Evolutionary conservation across 2,797 vertebrate genomes (phyloP).

Genomic region (Phrynocephalus vlangalii): DNA sequence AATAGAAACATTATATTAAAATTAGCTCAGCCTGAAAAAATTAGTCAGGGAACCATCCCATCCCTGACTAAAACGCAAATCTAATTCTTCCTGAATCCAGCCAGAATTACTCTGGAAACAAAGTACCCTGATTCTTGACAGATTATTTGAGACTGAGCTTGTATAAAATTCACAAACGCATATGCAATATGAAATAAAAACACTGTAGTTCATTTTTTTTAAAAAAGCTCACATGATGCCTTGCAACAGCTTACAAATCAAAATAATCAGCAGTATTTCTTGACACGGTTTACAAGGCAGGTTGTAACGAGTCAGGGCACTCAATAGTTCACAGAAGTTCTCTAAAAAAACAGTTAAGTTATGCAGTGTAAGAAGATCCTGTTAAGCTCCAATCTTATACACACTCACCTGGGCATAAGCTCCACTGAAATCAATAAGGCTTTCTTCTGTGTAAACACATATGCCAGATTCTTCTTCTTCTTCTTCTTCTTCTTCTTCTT

Average conservation of each 20-base stretch:
- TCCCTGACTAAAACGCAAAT: conserved; percentile 60
- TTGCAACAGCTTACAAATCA: background rate
- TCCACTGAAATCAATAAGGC: background rate
- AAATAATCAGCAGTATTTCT: background rate
- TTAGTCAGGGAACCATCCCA: conserved; percentile 64
- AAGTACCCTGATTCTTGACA: background rate
- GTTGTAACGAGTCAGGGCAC: background rate
- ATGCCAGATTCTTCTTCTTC: background rate
- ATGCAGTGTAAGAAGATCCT: background rate
- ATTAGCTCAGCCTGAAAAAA: conserved; percentile 62
- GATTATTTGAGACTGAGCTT: background rate
- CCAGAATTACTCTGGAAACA: background rate
- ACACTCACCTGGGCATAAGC: background rate
- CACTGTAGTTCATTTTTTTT: too few relatives aligned
- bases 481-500: background rate
- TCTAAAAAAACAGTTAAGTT: background rate
- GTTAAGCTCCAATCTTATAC: background rate
- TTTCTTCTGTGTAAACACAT: background rate
- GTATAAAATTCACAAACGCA: background rate
- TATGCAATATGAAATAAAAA: background rate
- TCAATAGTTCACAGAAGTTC: background rate
- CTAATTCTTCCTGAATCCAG: conserved; percentile 1
- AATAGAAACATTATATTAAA: conserved; percentile 56
- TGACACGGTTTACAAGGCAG: too few relatives aligned
- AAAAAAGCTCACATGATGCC: too few relatives aligned